Conservation (phyloP, 2,888 invertebrate genomes). For the Phrixothrix hirtus region DNA sequence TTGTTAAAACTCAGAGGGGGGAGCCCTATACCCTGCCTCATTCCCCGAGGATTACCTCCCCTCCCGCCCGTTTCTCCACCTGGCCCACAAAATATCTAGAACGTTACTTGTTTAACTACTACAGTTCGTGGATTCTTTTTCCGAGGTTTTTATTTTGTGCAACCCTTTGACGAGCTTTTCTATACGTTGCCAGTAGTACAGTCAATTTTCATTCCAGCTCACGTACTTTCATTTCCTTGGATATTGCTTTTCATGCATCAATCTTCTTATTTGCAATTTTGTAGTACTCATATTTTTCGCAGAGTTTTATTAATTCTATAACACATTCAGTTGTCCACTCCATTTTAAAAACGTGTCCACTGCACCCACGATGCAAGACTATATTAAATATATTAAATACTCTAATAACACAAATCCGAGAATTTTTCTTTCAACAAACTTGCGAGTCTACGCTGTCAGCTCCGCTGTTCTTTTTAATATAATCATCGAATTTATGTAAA, state of each 20-base stretch:
- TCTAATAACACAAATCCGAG: background rate
- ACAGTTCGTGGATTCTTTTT: background rate
- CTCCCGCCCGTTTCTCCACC: too few relatives aligned
- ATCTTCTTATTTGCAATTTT: too few relatives aligned
- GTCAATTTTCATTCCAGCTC: background rate
- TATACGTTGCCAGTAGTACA: background rate
- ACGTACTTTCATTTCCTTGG: background rate
- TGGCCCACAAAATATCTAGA: too few relatives aligned
- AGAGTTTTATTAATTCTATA: background rate
- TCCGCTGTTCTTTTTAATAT: too few relatives aligned
- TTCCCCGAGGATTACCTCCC: too few relatives aligned
- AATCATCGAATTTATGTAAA: too few relatives aligned
- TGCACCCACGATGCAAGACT: background rate
- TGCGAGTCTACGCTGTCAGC: too few relatives aligned
- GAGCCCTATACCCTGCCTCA: too few relatives aligned
- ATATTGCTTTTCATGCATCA: background rate
- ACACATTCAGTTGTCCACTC: slow-evolving; percentile 1
- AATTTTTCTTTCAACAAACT: background rate
- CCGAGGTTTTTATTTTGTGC: background rate
- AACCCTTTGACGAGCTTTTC: background rate
- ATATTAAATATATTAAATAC: background rate
- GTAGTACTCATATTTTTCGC: background rate
- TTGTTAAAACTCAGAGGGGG: too few relatives aligned
- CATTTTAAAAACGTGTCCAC: background rate
- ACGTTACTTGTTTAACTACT: too few relatives aligned